Base-by-base conservation (phyloP, 2,888 invertebrate genomes). In the Syrista parreyssii region DNA sequence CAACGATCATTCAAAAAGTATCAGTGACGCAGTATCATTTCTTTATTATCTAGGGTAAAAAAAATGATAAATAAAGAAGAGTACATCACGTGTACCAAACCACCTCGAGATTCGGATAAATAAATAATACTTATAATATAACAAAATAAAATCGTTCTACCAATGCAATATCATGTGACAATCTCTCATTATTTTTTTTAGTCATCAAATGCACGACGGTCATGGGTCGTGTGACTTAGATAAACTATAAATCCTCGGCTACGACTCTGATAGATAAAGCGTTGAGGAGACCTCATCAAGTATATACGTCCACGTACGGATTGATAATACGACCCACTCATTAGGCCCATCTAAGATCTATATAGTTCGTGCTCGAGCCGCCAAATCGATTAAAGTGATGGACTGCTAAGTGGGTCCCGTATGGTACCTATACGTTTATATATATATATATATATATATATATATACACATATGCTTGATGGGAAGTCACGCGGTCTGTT, bases 371-470 rank as follows among this genome's bases (percentile, higher is more conserved):
- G 84, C 82, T 77, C 76, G 81, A 76, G 82, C 81, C 78, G 84
- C 82, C 81, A 86, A 86, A 86, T 87, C 87, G 86, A 89, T 89
- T 87, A 88, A 85, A 86, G 84, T 86, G 88, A 88, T 88, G 88
- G 86, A 88, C 87, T 84, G 86, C 84, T 81, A 83, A 81, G 80
- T 77, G 77, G 34, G n/a, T 75, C 55, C 68, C 71, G 71, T 71
- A 33, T 32, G 71, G 33, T 33, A 55, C 55, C 55, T 55, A 23
- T 55, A 55, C 55, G 40, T 15, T 40, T 15, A 40, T 40, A 15
- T 40, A 40, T 40, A 40, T 35, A n/a, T n/a, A 34, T 34, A 34
- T 34, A 34, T 6, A 34, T 4, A 34, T 34, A 40, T 55, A 55
- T 55, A 23, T 9, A 9, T 55, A 55, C 55, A 55, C 55, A 55